phyloP scores from a whole-genome alignment of 1,140 invertebrate genomes.

The Lasaia peninsularis region DNA sequence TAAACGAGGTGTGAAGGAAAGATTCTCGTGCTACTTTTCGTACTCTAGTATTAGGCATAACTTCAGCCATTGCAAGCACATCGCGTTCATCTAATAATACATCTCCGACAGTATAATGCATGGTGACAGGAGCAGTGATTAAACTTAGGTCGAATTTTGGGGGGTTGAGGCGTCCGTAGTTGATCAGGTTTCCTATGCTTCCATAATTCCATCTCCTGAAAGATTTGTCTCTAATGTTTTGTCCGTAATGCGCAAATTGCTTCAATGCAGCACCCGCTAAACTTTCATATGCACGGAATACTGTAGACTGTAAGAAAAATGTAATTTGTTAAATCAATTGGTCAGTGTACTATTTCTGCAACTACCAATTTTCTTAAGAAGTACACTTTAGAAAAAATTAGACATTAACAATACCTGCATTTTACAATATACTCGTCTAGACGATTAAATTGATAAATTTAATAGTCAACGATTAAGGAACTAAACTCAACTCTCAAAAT shows the following conservation, averaged over 20 bases:
- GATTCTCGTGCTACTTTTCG: constrained; percentile 43
- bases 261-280: constrained; percentile 48
- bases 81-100: constrained; percentile 48
- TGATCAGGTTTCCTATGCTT: constrained; percentile 27
- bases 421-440: too few relatives aligned
- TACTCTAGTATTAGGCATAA: constrained; percentile 40
- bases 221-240: constrained; percentile 47
- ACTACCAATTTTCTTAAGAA: too few relatives aligned
- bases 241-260: constrained; percentile 56
- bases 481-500: too few relatives aligned
- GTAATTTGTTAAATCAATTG: too few relatives aligned
- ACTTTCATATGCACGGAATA: constrained; percentile 16
- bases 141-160: constrained; percentile 43
- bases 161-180: constrained; percentile 38
- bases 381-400: too few relatives aligned
- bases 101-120: constrained; percentile 58
- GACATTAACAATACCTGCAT: too few relatives aligned
- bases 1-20: constrained; percentile 50
- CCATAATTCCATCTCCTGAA: constrained; percentile 54
- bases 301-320: not conserved
- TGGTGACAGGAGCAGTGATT: constrained; percentile 42
- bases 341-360: too few relatives aligned
- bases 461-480: too few relatives aligned
- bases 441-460: too few relatives aligned
- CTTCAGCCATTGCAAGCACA: constrained; percentile 47